Conservation (phyloP, 2,888 invertebrate genomes). For the Masnerella sp. region DNA sequence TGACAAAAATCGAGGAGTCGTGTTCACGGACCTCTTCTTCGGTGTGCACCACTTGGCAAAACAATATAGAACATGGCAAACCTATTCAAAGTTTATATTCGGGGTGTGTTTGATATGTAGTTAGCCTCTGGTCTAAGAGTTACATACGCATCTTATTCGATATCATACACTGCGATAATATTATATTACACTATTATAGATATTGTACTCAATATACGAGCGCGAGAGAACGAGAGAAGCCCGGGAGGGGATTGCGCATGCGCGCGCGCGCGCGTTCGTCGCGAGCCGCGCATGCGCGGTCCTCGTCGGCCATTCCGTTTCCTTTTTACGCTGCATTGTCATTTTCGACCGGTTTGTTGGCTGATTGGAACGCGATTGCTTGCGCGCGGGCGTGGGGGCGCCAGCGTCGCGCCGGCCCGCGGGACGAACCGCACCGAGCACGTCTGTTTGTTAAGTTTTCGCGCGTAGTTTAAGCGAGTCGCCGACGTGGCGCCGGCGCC, state of each 20-base stretch:
- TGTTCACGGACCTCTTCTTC: slow-evolving; percentile 48
- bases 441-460: slow-evolving; percentile 8
- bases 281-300: slow-evolving; percentile 19
- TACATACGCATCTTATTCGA: slow-evolving; percentile 59
- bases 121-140: slow-evolving; percentile 54
- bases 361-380: slow-evolving; percentile 57
- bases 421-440: too few species aligned
- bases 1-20: slow-evolving; percentile 8
- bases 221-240: slow-evolving; percentile 56
- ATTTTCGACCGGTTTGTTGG: slow-evolving; percentile 59
- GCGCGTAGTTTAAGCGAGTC: neutral
- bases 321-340: slow-evolving; percentile 56
- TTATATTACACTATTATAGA: slow-evolving; percentile 63
- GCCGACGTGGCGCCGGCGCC: slow-evolving; percentile 20
- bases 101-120: slow-evolving; percentile 71
- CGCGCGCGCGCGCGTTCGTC: slow-evolving; percentile 5
- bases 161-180: slow-evolving; percentile 65
- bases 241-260: slow-evolving; percentile 33
- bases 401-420: slow-evolving; percentile 15
- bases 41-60: slow-evolving; percentile 70
- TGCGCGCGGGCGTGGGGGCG: slow-evolving; percentile 38
- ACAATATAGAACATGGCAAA: slow-evolving; percentile 22
- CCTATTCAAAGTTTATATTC: slow-evolving; percentile 71
- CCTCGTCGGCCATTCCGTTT: slow-evolving; percentile 28
- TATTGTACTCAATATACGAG: slow-evolving; percentile 59